Evolutionary conservation across 1,140 invertebrate species (phyloP), one percentile per base, ranked within the genome.

Genomic region (Dinothrombium tinctorium): DNA sequence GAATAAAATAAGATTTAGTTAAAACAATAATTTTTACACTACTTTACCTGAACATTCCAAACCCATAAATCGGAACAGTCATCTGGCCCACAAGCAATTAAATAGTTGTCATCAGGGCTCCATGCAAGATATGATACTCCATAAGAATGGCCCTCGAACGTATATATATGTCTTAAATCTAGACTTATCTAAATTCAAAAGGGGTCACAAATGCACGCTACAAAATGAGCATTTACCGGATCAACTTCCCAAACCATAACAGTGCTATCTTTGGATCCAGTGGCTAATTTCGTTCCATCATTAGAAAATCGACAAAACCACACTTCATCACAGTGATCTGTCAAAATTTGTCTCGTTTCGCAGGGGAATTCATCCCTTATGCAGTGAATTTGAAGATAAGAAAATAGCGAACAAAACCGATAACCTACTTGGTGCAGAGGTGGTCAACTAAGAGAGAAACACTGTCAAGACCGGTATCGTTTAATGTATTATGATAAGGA

Each of bases 231-330:
- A 44, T 64, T 64, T 59, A 76, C 77, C 42, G 80, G 76, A 66
- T 94, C 75, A 47, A 94, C 79, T 60, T 90, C 79, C 86, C 87
- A 98, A 51, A 96, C 79, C 52, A 92, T 87, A 48, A 98, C 74
- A 47, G 78, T 79, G 51, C 77, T 78, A 63, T 95, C 87, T 66
- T 96, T 96, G 43, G 84, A 94, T 48, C 89, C 89, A 22, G 90
- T 92, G 0, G 90, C 90, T 48, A 98, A 61, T 63, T 83, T 84
- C 14, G 72, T 69, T 45, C 89, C 89, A 63, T 94, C 82, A 17
- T 86, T 86, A 14, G 87, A 94, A 62, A 94, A 95, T 59, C 79
- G 76, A 62, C 86, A 90, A 61, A 82, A 92, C 87, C 86, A 64
- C 38, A 96, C 89, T 68, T 98, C 90, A 62, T 96, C 87, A 59